phyloP scores from a whole-genome alignment of 2,113 vertebrate species.

The Gnathonemus longibarbis region DNA sequence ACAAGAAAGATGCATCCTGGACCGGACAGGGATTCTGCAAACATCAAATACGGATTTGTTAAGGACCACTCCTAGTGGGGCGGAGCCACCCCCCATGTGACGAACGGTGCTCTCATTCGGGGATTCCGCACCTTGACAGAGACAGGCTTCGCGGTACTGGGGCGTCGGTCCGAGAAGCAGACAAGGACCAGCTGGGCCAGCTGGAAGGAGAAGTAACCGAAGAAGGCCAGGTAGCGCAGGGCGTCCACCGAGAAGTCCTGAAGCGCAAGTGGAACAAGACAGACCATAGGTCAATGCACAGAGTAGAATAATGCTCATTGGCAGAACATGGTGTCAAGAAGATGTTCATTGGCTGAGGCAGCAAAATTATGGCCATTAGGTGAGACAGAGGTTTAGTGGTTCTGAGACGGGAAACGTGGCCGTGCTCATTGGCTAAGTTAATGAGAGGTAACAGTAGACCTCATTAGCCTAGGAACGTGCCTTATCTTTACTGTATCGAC shows the following conservation, averaged over 20 bases:
- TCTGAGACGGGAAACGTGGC: neutral
- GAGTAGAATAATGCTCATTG: neutral
- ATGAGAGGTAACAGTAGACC: neutral
- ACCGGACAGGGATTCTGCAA: constrained; percentile 76
- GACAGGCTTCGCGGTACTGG: constrained; percentile 48
- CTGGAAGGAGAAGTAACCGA: constrained; percentile 59
- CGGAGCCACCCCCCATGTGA: neutral
- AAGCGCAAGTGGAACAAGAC: neutral
- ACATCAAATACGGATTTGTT: neutral
- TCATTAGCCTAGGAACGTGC: neutral
- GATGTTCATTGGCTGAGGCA: neutral
- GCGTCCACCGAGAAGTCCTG: constrained; percentile 61
- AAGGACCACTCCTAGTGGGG: neutral
- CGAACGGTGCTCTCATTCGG: too few species aligned
- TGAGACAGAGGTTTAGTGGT: neutral
- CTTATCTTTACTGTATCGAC: neutral
- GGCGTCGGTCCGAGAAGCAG: constrained; percentile 66
- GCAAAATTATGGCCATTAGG: neutral
- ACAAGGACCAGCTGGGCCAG: constrained; percentile 63
- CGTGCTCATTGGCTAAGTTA: neutral
- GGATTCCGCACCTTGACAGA: constrained; percentile 49
- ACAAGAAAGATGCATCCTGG: constrained; percentile 71
- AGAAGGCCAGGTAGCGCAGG: constrained; percentile 55
- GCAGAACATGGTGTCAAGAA: neutral
- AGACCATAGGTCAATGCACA: neutral